These are phyloP conservation scores for Caenorhabditis doughertyi DNA, from an alignment of 2,888 invertebrate genomes.

Conservation along the genomic window DNA sequence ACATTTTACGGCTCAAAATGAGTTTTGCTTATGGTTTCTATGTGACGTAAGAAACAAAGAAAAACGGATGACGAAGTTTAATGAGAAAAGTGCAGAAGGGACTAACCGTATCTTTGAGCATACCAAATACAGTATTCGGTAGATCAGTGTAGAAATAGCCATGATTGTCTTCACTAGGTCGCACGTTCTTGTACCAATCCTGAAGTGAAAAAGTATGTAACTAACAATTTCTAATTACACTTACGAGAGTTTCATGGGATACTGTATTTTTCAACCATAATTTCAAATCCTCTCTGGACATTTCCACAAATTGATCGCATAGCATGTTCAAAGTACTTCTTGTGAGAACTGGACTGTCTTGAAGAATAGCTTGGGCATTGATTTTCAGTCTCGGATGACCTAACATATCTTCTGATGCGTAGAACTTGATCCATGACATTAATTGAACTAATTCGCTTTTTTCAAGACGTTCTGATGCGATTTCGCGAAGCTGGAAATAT, in stretches of 20 bases:
- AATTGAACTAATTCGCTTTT: constrained; percentile 97
- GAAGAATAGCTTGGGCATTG: constrained; percentile 86
- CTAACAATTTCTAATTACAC: constrained; percentile 26
- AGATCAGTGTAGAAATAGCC: constrained; percentile 93
- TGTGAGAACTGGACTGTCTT: constrained; percentile 88
- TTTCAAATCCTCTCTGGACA: constrained; percentile 84
- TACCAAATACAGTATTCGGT: constrained; percentile 96
- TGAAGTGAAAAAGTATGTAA: constrained; percentile 66
- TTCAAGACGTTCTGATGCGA: constrained; percentile 92
- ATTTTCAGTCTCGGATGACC: constrained; percentile 89
- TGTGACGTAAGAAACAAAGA: constrained; percentile 3
- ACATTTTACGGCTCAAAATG: constrained; percentile 11
- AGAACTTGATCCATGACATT: constrained; percentile 94
- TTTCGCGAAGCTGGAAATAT: constrained; percentile 88
- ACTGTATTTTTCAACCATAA: constrained; percentile 97
- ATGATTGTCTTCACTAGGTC: constrained; percentile 89
- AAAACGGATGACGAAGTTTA: not conserved
- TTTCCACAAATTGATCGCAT: constrained; percentile 85
- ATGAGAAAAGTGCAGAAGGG: not conserved
- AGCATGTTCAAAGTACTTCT: constrained; percentile 88
- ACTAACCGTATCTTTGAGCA: constrained; percentile 95
- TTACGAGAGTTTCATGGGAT: constrained; percentile 89
- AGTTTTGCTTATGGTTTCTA: constrained; percentile 14
- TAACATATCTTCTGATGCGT: constrained; percentile 89
- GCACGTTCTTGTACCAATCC: constrained; percentile 91